Conservation (phyloP, 2,113 vertebrate genomes). For the Ctenomys sociabilis region DNA sequence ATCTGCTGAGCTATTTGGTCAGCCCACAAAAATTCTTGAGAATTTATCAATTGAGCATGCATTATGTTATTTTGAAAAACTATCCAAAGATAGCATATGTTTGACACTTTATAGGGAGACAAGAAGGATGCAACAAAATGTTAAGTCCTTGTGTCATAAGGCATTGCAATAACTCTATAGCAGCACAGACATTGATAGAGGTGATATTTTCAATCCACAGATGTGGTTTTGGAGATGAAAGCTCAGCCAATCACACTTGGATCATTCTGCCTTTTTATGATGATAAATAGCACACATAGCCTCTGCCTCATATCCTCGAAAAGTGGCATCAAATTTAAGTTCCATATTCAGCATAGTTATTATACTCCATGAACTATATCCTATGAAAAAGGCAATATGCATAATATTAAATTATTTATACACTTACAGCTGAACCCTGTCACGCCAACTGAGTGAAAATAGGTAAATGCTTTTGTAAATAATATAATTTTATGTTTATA, state of each 20-base stretch:
- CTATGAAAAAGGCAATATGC: background rate
- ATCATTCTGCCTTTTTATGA: background rate
- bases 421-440: background rate
- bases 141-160: background rate
- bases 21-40: no score
- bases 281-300: background rate
- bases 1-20: no score
- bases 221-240: background rate
- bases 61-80: slow-evolving; percentile 20
- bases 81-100: background rate
- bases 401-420: background rate
- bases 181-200: background rate
- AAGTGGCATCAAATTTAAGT: background rate
- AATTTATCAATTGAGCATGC: slow-evolving; percentile 21
- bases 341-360: background rate
- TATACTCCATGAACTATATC: background rate
- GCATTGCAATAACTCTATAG: background rate
- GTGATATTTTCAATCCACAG: background rate
- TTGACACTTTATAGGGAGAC: background rate
- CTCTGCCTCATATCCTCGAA: background rate
- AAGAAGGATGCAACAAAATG: background rate
- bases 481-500: slow-evolving; percentile 26
- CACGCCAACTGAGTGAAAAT: background rate
- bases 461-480: background rate
- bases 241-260: background rate